phyloP scores from a whole-genome alignment of 35 echinoderm and acorn worm species.

The Apostichopus parvimensis region DNA sequence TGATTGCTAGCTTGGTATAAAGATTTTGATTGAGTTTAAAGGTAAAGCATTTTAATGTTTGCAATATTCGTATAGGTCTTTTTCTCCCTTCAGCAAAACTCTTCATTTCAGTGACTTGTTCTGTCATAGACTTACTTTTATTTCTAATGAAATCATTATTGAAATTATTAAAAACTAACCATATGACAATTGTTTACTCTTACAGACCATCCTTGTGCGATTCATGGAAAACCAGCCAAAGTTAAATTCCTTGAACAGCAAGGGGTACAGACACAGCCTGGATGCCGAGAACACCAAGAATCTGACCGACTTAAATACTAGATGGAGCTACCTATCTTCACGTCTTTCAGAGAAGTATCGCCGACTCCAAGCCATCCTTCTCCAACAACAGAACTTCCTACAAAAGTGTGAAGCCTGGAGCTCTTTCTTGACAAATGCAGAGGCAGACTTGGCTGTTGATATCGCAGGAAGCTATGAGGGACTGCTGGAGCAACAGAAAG shows the following conservation, averaged over 20 bases:
- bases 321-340: constrained; percentile 75
- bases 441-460: constrained; percentile 82
- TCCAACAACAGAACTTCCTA: constrained; percentile 95
- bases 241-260: constrained; percentile 82
- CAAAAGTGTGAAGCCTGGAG: constrained; percentile 96
- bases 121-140: too few relatives aligned
- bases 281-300: constrained; percentile 66
- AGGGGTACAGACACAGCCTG: constrained; percentile 89
- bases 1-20: too few relatives aligned
- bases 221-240: constrained; percentile 82
- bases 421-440: constrained; percentile 84
- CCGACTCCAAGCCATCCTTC: constrained; percentile 77
- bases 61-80: too few relatives aligned
- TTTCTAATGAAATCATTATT: too few relatives aligned
- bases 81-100: too few relatives aligned
- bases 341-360: constrained; percentile 90
- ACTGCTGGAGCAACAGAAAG: too few relatives aligned
- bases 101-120: too few relatives aligned
- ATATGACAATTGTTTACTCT: too few relatives aligned
- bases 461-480: constrained; percentile 98
- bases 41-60: too few relatives aligned
- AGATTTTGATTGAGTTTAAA: too few relatives aligned
- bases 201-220: not conserved
- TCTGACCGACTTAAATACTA: constrained; percentile 68
- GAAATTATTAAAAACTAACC: too few relatives aligned